A percentile compares a stretch with the other conserved stretches of the same genome.
These are phyloP conservation scores for Phengaris arion DNA, from an alignment of 2,888 invertebrate species.

Conservation along the genomic window DNA sequence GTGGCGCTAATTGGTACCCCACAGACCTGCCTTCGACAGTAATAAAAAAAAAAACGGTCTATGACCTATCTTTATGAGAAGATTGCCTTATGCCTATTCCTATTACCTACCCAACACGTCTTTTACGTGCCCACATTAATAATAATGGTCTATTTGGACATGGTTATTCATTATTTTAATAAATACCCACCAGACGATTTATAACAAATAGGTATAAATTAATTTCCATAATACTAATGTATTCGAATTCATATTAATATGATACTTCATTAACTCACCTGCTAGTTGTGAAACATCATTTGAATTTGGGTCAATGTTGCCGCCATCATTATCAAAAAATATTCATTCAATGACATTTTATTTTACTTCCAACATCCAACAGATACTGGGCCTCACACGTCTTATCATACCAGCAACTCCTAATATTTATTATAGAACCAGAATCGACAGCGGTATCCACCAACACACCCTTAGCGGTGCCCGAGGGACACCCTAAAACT, in stretches of 20 bases:
- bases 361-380: neutral
- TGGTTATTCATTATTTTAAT: neutral
- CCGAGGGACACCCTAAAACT: too few relatives aligned
- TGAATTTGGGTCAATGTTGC: slow-evolving; percentile 9
- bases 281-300: slow-evolving; percentile 13
- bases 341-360: neutral
- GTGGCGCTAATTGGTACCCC: too few relatives aligned
- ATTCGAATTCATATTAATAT: slow-evolving; percentile 8
- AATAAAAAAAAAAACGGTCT: neutral
- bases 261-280: slow-evolving; percentile 2
- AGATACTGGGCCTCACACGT: too few relatives aligned
- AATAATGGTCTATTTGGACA: neutral
- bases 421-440: too few relatives aligned
- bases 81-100: neutral
- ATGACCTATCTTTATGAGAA: neutral
- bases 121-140: neutral
- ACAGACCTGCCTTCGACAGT: neutral
- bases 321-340: neutral
- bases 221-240: slow-evolving; percentile 4
- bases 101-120: neutral
- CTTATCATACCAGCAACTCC: too few relatives aligned
- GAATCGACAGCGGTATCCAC: too few relatives aligned
- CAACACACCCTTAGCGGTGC: too few relatives aligned
- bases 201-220: neutral
- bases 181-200: slow-evolving; percentile 1